These are phyloP conservation scores for Megaceryle torquata DNA, from an alignment of 2,113 vertebrate species.

Conservation along the genomic window DNA sequence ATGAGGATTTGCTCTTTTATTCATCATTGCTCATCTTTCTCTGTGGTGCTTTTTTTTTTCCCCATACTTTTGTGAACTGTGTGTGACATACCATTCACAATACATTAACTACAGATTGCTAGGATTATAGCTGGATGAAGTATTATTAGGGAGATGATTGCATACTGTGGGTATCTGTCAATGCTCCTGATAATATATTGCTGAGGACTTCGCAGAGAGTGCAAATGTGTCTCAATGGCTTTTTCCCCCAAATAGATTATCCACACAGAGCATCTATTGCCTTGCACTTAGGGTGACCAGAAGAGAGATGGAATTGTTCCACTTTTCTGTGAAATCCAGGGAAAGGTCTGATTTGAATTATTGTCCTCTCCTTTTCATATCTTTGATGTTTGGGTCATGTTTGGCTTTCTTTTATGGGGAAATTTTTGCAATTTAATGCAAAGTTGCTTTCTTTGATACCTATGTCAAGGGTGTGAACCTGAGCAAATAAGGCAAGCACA, in stretches of 20 bases:
- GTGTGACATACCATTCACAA: neutral
- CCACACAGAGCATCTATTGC: neutral
- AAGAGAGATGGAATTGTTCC: neutral
- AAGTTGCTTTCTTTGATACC: neutral
- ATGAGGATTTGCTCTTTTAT: neutral
- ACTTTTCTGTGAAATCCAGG: neutral
- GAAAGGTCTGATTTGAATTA: neutral
- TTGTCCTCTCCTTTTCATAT: neutral
- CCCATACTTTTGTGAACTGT: neutral
- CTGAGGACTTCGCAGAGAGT: neutral
- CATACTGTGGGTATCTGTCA: neutral
- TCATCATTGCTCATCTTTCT: neutral
- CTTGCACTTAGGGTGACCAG: neutral
- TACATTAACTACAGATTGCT: neutral
- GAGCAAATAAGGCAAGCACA: neutral
- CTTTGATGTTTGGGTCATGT: neutral
- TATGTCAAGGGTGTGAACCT: neutral
- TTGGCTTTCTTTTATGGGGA: neutral
- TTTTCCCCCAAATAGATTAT: neutral
- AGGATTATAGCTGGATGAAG: neutral
- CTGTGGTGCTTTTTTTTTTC: neutral
- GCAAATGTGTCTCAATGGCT: neutral
- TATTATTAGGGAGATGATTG: neutral
- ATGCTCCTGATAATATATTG: neutral
- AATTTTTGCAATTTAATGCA: neutral